phyloP scores from a whole-genome alignment of 2,113 vertebrate species.

The Cryptomyrus ogoouensis region DNA sequence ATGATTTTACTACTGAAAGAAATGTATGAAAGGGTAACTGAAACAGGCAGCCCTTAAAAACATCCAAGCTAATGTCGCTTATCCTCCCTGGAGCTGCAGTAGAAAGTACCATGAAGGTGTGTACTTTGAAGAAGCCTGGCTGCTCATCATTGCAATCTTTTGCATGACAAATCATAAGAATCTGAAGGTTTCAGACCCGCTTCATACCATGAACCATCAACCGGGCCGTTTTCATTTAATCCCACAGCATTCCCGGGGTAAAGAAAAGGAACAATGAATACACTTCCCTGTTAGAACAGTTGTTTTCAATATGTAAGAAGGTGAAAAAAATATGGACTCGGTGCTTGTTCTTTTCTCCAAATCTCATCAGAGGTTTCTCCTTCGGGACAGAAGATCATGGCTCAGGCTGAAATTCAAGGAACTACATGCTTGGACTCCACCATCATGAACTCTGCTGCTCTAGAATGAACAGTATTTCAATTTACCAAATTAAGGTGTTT shows the following conservation, averaged over 20 bases:
- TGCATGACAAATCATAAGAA: neutral
- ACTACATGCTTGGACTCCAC: neutral
- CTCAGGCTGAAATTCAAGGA: neutral
- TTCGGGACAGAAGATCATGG: neutral
- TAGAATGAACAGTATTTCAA: neutral
- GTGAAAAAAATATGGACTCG: neutral
- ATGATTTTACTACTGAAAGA: neutral
- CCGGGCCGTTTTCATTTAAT: neutral
- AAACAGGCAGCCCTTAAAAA: neutral
- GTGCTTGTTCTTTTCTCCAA: neutral
- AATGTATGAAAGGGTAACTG: neutral
- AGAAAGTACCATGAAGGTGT: neutral
- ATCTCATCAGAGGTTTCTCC: neutral
- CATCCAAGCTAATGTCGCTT: neutral
- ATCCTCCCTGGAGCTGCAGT: neutral
- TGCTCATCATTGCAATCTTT: neutral
- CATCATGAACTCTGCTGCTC: neutral
- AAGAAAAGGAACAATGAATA: neutral
- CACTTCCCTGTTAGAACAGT: neutral
- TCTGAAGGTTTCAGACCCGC: neutral
- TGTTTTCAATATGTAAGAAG: neutral
- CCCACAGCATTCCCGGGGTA: neutral
- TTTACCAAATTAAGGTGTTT: neutral
- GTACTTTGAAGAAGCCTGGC: neutral
- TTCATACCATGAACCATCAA: neutral